A percentile compares a stretch with the other conserved stretches of the same genome.
Evolutionary conservation across 2,797 vertebrate species (phyloP).

Genomic region (Fistularia commersonii): DNA sequence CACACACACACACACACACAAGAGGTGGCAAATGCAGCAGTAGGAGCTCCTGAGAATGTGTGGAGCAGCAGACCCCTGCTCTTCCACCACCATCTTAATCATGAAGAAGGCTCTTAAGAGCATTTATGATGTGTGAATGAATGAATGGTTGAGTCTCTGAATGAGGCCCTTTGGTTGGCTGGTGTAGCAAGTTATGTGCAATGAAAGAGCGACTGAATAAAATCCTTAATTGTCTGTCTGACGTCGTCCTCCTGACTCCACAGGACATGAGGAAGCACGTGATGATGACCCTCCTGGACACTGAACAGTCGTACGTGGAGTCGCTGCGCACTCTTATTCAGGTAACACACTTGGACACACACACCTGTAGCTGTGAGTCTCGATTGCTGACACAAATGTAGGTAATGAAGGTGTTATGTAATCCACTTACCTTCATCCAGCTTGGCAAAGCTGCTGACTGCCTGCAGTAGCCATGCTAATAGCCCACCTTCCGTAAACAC

Average conservation of each 20-base stretch:
- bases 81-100: too few relatives aligned
- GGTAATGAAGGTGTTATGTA: slow-evolving; percentile 50
- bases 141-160: too few relatives aligned
- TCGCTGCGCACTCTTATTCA: slow-evolving; percentile 92
- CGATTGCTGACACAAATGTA: slow-evolving; percentile 25
- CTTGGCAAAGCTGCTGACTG: slow-evolving; percentile 57
- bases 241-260: slow-evolving; percentile 9
- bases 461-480: too few relatives aligned
- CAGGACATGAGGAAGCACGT: slow-evolving; percentile 99
- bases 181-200: too few relatives aligned
- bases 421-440: slow-evolving; percentile 55
- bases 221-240: not conserved
- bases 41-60: too few relatives aligned
- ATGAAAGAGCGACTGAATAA: not conserved
- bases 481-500: too few relatives aligned
- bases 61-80: too few relatives aligned
- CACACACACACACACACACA: not conserved
- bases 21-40: not conserved
- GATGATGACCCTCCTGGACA: slow-evolving; percentile 96
- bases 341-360: slow-evolving; percentile 65
- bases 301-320: slow-evolving; percentile 96
- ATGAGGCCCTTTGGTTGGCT: too few relatives aligned
- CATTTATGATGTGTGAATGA: too few relatives aligned
- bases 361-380: not conserved
- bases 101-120: too few relatives aligned